A percentile compares a stretch with the other conserved stretches of the same genome.
Evolutionary conservation across 2,888 invertebrate genomes (phyloP).

Genomic region (Orthosia incerta): DNA sequence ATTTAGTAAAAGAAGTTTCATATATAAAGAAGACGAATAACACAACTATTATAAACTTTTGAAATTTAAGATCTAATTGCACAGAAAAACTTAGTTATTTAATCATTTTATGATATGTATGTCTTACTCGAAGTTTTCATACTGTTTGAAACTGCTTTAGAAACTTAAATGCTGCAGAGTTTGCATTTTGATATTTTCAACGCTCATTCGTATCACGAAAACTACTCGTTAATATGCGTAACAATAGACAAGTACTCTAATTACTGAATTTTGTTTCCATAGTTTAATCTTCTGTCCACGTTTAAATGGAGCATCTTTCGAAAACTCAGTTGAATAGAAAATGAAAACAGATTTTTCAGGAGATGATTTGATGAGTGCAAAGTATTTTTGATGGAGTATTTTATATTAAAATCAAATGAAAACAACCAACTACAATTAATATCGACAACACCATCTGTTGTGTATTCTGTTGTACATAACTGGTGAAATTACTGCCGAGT

Average conservation of each 20-base stretch:
- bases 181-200: not conserved
- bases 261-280: slow-evolving; percentile 32
- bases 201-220: not conserved
- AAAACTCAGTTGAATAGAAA: slow-evolving; percentile 21
- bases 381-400: not conserved
- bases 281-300: slow-evolving; percentile 8
- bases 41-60: not conserved
- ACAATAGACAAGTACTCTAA: slow-evolving; percentile 15
- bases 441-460: too few relatives aligned
- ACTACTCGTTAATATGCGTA: not conserved
- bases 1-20: slow-evolving; percentile 15
- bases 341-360: slow-evolving; percentile 19
- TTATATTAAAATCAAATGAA: too few relatives aligned
- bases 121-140: not conserved
- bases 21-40: not conserved
- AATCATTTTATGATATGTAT: not conserved
- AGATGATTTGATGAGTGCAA: not conserved
- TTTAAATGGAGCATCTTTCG: slow-evolving; percentile 24
- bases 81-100: not conserved
- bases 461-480: too few relatives aligned
- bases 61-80: not conserved
- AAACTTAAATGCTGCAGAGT: not conserved
- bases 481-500: too few relatives aligned
- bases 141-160: not conserved
- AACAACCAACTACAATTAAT: too few relatives aligned